Evolutionary conservation across 2,888 invertebrate genomes (phyloP).

Genomic region (Camptogramma bilineatum): DNA sequence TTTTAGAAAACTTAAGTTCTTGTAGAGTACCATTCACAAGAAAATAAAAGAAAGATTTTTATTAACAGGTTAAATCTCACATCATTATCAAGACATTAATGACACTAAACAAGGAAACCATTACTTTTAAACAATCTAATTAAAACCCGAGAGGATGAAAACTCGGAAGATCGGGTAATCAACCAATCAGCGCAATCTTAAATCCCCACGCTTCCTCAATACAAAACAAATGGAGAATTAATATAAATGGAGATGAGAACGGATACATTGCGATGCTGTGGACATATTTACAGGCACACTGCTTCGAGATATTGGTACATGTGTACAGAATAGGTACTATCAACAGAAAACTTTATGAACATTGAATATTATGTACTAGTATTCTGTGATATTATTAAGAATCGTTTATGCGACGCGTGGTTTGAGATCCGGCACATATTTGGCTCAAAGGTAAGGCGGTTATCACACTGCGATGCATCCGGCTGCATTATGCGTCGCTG

Average conservation of each 20-base stretch:
- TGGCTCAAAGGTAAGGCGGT: no score
- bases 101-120: conserved; percentile 11
- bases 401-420: no score
- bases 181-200: conserved; percentile 43
- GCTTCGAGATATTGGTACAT: not conserved
- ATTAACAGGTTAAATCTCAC: not conserved
- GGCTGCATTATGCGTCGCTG: no score
- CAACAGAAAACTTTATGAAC: no score
- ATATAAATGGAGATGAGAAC: conserved; percentile 73
- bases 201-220: conserved; percentile 58
- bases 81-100: not conserved
- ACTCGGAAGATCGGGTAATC: conserved; percentile 19
- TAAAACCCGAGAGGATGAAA: conserved; percentile 18
- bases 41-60: not conserved
- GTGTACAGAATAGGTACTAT: not conserved
- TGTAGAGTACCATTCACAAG: no score
- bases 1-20: no score
- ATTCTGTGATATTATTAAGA: no score
- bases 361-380: no score
- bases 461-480: no score
- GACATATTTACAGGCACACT: conserved; percentile 70
- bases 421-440: no score
- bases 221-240: conserved; percentile 60
- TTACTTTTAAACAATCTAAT: conserved; percentile 18
- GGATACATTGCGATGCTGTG: conserved; percentile 72